Evolutionary conservation across 2,888 invertebrate species (phyloP).

Genomic region (Drosophila diplacantha): DNA sequence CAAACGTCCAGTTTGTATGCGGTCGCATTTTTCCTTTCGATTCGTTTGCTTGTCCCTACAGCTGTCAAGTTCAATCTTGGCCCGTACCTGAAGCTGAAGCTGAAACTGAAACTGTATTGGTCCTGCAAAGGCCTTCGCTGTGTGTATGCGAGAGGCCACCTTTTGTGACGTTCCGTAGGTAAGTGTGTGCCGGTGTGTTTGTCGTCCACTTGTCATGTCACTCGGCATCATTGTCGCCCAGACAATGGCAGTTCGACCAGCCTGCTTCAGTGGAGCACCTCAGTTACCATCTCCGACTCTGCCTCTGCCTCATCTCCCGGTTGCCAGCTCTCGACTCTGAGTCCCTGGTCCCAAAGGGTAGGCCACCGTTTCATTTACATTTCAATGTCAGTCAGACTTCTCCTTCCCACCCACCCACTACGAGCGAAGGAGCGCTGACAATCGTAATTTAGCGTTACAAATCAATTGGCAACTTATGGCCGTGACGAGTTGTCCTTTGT

Average conservation of each 20-base stretch:
- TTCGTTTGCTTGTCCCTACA: conserved; percentile 55
- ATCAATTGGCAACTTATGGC: conserved; percentile 66
- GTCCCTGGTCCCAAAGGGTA: conserved; percentile 13
- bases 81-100: conserved; percentile 19
- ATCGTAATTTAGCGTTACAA: conserved; percentile 67
- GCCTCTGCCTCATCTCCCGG: conserved; percentile 1
- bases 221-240: conserved; percentile 65
- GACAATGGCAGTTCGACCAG: conserved; percentile 52
- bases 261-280: conserved; percentile 24
- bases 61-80: conserved; percentile 65
- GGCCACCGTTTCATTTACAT: conserved; percentile 44
- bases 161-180: conserved; percentile 41
- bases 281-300: conserved; percentile 15
- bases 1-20: no score
- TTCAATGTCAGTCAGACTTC: conserved; percentile 31
- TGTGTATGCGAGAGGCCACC: conserved; percentile 30
- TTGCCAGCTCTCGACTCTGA: neutral
- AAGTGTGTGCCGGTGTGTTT: conserved; percentile 23
- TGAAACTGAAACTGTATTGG: conserved; percentile 22
- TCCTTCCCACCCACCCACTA: conserved; percentile 7
- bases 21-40: conserved; percentile 26
- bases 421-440: conserved; percentile 46
- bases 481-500: conserved; percentile 33
- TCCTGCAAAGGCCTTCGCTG: conserved; percentile 35
- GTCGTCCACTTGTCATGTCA: conserved; percentile 72